phyloP scores from a whole-genome alignment of 2,113 vertebrate genomes.

The Sminthopsis crassicaudata region DNA sequence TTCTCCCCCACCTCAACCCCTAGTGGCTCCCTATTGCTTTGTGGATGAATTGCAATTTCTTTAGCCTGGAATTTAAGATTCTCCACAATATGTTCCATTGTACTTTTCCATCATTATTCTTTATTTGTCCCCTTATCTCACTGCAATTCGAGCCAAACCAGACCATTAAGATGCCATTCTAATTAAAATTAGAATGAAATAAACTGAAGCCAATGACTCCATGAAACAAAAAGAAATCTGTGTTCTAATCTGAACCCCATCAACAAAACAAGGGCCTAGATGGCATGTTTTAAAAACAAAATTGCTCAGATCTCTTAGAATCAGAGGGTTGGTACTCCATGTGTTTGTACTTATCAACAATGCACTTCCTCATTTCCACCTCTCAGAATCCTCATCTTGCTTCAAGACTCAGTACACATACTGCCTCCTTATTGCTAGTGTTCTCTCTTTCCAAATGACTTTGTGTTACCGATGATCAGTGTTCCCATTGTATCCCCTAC shows the following conservation, averaged over 20 bases:
- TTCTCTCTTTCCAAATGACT: too few relatives aligned
- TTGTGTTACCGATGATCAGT: not conserved
- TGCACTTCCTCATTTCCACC: not conserved
- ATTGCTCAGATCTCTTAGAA: too few relatives aligned
- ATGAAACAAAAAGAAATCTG: too few relatives aligned
- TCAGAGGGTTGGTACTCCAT: too few relatives aligned
- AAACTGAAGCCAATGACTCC: too few relatives aligned
- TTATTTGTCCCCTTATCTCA: not conserved
- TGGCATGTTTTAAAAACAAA: too few relatives aligned
- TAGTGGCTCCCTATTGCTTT: not conserved
- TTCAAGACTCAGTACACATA: too few relatives aligned
- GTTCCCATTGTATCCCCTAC: not conserved
- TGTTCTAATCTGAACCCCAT: too few relatives aligned
- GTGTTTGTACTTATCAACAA: not conserved
- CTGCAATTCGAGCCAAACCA: not conserved
- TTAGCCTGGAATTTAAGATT: not conserved
- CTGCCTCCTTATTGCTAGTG: not conserved
- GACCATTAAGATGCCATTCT: not conserved
- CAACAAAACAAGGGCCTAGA: too few relatives aligned
- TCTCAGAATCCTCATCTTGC: not conserved
- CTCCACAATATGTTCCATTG: not conserved
- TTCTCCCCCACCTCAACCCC: too few relatives aligned
- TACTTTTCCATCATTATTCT: not conserved
- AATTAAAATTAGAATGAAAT: too few relatives aligned
- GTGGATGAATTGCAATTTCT: not conserved